Conservation (phyloP, 2,888 invertebrate species). For the Ormia ochracea region DNA sequence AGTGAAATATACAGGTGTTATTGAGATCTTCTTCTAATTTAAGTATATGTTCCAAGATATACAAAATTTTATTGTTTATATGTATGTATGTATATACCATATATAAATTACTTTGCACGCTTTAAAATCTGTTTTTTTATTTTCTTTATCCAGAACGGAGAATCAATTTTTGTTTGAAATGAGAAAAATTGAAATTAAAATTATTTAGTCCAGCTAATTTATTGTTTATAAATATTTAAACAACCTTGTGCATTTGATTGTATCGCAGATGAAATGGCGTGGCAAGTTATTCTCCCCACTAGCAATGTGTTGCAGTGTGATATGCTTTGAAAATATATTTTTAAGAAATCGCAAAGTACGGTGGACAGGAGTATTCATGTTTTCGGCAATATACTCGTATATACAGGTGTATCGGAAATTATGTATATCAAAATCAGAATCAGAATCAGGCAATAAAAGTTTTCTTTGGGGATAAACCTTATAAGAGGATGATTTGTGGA, state of each 20-base stretch:
- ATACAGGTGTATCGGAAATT: too few relatives aligned
- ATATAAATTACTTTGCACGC: not conserved
- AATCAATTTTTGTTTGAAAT: conserved; percentile 9
- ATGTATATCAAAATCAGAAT: too few relatives aligned
- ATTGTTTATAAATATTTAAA: conserved; percentile 17
- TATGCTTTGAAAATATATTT: too few relatives aligned
- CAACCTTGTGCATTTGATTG: conserved; percentile 12
- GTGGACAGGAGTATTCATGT: too few relatives aligned
- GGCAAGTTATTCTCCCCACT: too few relatives aligned
- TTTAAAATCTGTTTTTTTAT: not conserved
- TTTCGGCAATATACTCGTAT: too few relatives aligned
- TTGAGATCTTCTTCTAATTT: conserved; percentile 22
- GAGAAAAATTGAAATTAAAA: conserved; percentile 3
- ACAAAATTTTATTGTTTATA: not conserved
- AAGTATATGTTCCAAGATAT: not conserved
- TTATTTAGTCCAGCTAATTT: conserved; percentile 26
- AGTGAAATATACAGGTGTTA: conserved; percentile 43
- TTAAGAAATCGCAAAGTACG: too few relatives aligned
- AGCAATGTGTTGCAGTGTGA: too few relatives aligned
- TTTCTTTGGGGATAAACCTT: too few relatives aligned
- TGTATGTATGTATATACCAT: too few relatives aligned
- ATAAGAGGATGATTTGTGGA: too few relatives aligned
- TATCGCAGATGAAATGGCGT: not conserved
- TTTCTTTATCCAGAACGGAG: not conserved
- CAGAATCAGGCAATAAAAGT: too few relatives aligned